phyloP scores from a whole-genome alignment of 2,888 invertebrate species.

The Camponotus fellah region DNA sequence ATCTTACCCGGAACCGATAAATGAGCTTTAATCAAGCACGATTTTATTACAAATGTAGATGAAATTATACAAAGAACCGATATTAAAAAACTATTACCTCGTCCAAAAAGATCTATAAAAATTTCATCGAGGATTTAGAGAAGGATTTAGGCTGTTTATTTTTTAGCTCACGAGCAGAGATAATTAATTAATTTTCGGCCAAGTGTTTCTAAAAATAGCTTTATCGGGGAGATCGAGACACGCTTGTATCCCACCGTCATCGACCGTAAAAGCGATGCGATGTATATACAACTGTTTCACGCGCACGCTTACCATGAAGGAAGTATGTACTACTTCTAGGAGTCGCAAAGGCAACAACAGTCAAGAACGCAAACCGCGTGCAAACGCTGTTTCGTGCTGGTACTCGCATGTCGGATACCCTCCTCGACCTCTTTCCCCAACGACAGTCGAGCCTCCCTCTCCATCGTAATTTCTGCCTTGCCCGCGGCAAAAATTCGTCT shows the following conservation, averaged over 20 bases:
- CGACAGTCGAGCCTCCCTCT: conserved; percentile 62
- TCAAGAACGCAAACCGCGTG: conserved; percentile 72
- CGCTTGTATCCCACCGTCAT: conserved; percentile 25
- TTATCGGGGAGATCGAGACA: conserved; percentile 24
- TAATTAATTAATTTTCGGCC: background rate
- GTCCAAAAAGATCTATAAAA: background rate
- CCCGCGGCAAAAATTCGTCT: conserved; percentile 45
- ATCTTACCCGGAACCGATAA: background rate
- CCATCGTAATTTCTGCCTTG: conserved; percentile 28
- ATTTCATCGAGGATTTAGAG: background rate
- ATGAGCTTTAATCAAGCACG: background rate
- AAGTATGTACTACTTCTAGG: conserved; percentile 20
- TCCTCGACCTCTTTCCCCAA: conserved; percentile 65
- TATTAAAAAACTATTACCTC: background rate
- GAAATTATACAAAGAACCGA: background rate
- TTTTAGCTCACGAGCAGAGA: background rate
- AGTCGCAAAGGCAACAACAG: conserved; percentile 52
- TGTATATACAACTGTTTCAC: conserved; percentile 41
- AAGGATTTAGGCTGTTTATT: background rate
- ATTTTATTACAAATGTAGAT: background rate
- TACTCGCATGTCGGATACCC: conserved; percentile 74
- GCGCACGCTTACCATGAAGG: conserved; percentile 32
- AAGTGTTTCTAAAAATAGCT: background rate
- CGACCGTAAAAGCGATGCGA: conserved; percentile 45
- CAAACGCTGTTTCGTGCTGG: conserved; percentile 79